A percentile compares a stretch with the other conserved stretches of the same genome.
phyloP scores from a whole-genome alignment of 2,888 invertebrate genomes.

The Hetaerina titia region DNA sequence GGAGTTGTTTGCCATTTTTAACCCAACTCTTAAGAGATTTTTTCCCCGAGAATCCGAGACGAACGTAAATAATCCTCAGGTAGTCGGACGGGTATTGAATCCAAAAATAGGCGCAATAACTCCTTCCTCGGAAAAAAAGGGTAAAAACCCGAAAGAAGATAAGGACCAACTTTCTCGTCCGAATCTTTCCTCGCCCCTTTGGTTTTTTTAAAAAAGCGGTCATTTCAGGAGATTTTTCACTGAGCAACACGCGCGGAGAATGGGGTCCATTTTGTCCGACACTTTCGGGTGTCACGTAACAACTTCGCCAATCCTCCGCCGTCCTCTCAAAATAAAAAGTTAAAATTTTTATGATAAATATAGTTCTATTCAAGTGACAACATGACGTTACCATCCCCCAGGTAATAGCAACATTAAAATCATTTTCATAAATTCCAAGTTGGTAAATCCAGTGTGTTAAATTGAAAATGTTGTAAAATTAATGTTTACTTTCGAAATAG shows the following conservation, averaged over 20 bases:
- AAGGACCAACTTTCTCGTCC: background rate
- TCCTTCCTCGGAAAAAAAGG: background rate
- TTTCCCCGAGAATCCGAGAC: background rate
- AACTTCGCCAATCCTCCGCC: no score
- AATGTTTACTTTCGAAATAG: background rate
- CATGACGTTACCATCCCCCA: no score
- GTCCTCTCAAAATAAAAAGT: no score
- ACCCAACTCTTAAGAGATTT: background rate
- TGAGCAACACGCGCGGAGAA: background rate
- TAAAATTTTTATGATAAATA: no score
- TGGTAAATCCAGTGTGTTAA: no score
- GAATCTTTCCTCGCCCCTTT: background rate
- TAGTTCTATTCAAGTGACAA: no score
- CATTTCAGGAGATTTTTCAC: background rate
- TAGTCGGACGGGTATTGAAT: slow-evolving; percentile 17
- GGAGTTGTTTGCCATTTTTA: background rate
- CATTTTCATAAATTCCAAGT: no score
- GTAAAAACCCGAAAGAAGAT: background rate
- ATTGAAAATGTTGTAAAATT: background rate
- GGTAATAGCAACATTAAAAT: no score
- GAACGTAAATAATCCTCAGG: slow-evolving; percentile 19
- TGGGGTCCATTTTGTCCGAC: background rate
- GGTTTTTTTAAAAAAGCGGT: background rate
- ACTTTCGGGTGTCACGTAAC: background rate
- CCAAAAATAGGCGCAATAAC: slow-evolving; percentile 5